Evolutionary conservation across 2,113 vertebrate genomes (phyloP), one percentile per base, ranked within the genome.

Genomic region (Agapornis roseicollis): DNA sequence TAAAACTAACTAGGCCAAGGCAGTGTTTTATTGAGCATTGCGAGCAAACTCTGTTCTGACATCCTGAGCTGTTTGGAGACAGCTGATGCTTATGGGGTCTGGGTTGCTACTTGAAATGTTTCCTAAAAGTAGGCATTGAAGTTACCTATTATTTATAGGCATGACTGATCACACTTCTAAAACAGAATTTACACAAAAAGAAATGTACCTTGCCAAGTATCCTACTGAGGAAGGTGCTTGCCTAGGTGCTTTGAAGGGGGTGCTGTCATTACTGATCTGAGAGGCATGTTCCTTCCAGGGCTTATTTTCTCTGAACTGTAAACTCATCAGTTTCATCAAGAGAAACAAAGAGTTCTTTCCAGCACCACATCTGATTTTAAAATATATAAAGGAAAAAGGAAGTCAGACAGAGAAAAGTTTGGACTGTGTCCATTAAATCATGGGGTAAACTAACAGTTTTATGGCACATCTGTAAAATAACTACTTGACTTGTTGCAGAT

Each of bases 401-500:
- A 88, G 35, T 35, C 9, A 70, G n/a, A 86, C 76, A 13, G 61
- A 80, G 58, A 56, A 85, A 88, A 90, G 6, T 19, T 70, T 52
- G 20, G 12, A 33, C 61, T 65, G 8, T 68, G 15, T 76, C 61
- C 17, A 49, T 80, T 66, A 79, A 82, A 16, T 88, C 13, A 5
- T 52, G 23, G 33, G 9, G 8, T 42, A 61, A 77, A 42, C 33
- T 41, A 63, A 24, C 23, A 71, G 13, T 53, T 88, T 93, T 56
- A 70, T 82, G 29, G 14, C 58, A 52, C 29, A 39, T 78, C 42
- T 94, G 22, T 66, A 63, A 71, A 91, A 64, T 80, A 68, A 33
- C 22, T 42, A 1, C 37, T 68, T 90, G 11, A 53, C 80, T 94
- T 93, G 37, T 97, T 95, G 50, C 93, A 99, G 99, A 99, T 98